phyloP scores from a whole-genome alignment of 2,797 vertebrate species.

The Myotis findleyi region DNA sequence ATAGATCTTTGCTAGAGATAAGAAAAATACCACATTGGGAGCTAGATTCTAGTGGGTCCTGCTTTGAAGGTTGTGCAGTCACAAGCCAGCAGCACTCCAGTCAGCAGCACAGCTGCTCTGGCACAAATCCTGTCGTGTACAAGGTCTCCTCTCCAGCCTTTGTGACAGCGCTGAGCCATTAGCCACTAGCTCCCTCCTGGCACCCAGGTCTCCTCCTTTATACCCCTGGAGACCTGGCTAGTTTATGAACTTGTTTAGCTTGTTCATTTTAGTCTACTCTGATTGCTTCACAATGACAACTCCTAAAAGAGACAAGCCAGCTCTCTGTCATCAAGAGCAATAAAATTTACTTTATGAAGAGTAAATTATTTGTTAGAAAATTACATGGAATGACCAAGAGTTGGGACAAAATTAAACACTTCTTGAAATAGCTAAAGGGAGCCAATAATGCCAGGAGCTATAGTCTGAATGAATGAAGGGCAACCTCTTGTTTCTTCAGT shows the following conservation, averaged over 20 bases:
- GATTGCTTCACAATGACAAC: background rate
- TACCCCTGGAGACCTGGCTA: background rate
- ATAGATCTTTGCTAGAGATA: background rate
- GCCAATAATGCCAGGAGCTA: background rate
- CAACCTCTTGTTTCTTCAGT: background rate
- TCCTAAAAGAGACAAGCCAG: background rate
- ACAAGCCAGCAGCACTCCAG: background rate
- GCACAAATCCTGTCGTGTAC: background rate
- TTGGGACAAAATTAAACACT: constrained; percentile 30
- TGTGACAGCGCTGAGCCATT: background rate
- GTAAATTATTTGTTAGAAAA: constrained; percentile 47
- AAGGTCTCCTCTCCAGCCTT: background rate
- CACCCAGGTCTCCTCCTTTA: background rate
- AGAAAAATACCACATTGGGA: background rate
- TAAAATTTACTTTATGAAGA: constrained; percentile 49
- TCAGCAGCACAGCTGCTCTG: background rate
- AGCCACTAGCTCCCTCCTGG: background rate
- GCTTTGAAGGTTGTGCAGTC: background rate
- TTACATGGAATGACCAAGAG: background rate
- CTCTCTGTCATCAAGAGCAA: constrained; percentile 48
- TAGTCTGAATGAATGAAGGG: background rate
- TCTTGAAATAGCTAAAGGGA: background rate
- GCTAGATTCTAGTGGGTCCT: background rate
- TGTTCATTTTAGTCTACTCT: background rate
- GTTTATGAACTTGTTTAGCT: background rate